phyloP scores from a whole-genome alignment of 2,888 invertebrate genomes.

The Frankliniella fusca region DNA sequence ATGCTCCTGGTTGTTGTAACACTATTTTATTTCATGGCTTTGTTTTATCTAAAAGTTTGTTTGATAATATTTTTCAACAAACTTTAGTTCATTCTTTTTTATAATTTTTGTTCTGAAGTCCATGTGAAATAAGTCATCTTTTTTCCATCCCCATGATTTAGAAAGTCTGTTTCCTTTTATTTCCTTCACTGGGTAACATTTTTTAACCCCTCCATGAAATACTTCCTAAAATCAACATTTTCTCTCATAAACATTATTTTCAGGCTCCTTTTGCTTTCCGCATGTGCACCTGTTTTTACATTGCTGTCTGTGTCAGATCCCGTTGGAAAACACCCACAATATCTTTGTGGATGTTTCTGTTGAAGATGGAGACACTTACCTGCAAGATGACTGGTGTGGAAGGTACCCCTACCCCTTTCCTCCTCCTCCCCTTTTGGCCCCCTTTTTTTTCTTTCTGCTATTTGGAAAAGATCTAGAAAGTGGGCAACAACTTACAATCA shows the following conservation, averaged over 20 bases:
- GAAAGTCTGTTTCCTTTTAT: not conserved
- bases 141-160: not conserved
- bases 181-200: not conserved
- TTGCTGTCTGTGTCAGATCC: constrained; percentile 9
- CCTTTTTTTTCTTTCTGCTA: not conserved
- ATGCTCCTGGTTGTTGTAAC: not conserved
- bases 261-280: not conserved
- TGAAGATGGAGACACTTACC: constrained; percentile 7
- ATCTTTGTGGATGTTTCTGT: not conserved
- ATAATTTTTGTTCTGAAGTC: not conserved
- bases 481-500: not conserved
- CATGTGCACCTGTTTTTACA: constrained; percentile 1
- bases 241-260: not conserved
- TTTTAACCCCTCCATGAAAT: not conserved
- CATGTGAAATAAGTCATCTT: too few relatives aligned
- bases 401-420: not conserved
- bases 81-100: not conserved
- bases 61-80: not conserved
- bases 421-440: not conserved
- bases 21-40: not conserved
- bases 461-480: not conserved
- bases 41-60: not conserved
- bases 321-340: not conserved
- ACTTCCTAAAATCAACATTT: not conserved
- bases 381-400: constrained; percentile 15